Conservation (phyloP, 2,113 vertebrate genomes). For the Pseudopipra pipra region DNA sequence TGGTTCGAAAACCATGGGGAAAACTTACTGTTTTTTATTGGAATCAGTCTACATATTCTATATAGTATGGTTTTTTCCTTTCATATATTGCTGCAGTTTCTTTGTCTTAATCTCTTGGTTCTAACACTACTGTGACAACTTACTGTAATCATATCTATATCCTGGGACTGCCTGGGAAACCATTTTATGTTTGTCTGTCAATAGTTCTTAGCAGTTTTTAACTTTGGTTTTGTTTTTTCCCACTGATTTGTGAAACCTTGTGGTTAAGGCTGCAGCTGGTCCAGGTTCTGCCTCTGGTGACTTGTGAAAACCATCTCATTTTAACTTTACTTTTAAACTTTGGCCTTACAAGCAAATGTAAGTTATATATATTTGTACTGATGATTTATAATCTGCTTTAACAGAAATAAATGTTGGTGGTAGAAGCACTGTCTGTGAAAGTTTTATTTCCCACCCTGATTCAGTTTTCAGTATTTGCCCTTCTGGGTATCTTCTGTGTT, state of each 20-base stretch:
- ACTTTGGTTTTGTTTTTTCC: neutral
- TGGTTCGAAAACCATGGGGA: conserved; percentile 69
- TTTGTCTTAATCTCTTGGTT: conserved; percentile 73
- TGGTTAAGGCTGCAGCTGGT: conserved; percentile 66
- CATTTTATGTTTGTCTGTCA: conserved; percentile 62
- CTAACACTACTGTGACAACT: conserved; percentile 76
- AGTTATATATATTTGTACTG: conserved; percentile 88
- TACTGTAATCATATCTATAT: conserved; percentile 66
- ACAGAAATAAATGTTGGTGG: conserved; percentile 87
- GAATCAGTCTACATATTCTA: conserved; percentile 65
- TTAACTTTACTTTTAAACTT: conserved; percentile 76
- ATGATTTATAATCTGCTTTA: conserved; percentile 88
- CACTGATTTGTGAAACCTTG: conserved; percentile 53
- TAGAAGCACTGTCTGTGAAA: conserved; percentile 64
- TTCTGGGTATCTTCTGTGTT: neutral
- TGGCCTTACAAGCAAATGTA: conserved; percentile 87
- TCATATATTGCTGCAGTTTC: conserved; percentile 71
- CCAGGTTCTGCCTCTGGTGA: conserved; percentile 65
- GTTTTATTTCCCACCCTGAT: neutral
- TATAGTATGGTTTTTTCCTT: conserved; percentile 68
- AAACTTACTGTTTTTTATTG: conserved; percentile 66
- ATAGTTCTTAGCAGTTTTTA: conserved; percentile 44
- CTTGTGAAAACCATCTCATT: conserved; percentile 76
- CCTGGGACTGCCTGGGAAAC: conserved; percentile 41
- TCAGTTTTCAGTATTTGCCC: neutral